Base-by-base conservation (phyloP, 1,140 invertebrate genomes). In the Wiebesia pumilae region DNA sequence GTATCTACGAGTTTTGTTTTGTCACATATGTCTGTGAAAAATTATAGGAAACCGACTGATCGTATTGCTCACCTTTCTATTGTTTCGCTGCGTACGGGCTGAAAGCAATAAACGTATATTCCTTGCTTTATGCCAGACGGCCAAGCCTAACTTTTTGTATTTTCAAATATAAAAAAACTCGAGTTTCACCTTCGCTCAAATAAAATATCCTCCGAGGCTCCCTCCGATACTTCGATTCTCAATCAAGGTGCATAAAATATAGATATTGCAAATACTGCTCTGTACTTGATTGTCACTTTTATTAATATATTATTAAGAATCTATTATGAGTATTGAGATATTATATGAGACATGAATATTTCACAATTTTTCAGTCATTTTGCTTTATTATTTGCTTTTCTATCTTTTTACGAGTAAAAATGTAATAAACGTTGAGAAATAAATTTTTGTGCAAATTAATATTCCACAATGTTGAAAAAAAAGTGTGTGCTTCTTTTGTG, bases 1-100 rank as follows among this genome's bases (percentile, higher is more conserved):
- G 79, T 69, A 30, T 81, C n/a, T 19, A n/a, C 21, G 67, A 79
- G 84, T 80, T 80, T 14, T 43, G 43, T 67, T 24, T 38, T 43
- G 77, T 78, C 67, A 33, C 69, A 69, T 38, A 85, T 38, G 83
- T 69, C 83, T 21, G 30, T n/a, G 12, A 65, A 81, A 79, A 81
- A 86, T 86, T 82, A 82, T 82, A 86, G 80, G 62, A 65, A 81
- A 73, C 40, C 78, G 30, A 81, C 75, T 81, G 84, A 86, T 86
- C 79, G 79, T 77, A 71, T 85, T 81, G 84, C 78, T 40, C 43
- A 12, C 38, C n/a, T 16, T 21, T 80, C 27, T 71, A 54, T 67
- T 67, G 69, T 62, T 65, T 24, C 51, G 14, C 67, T 81, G 67
- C 79, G 82, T 82, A 86, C 65, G 84, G 69, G 82, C 54, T 79